A percentile compares a stretch with the other conserved stretches of the same genome.
These are phyloP conservation scores for Punctoribates punctum DNA, from an alignment of 2,888 invertebrate species.

Conservation along the genomic window DNA sequence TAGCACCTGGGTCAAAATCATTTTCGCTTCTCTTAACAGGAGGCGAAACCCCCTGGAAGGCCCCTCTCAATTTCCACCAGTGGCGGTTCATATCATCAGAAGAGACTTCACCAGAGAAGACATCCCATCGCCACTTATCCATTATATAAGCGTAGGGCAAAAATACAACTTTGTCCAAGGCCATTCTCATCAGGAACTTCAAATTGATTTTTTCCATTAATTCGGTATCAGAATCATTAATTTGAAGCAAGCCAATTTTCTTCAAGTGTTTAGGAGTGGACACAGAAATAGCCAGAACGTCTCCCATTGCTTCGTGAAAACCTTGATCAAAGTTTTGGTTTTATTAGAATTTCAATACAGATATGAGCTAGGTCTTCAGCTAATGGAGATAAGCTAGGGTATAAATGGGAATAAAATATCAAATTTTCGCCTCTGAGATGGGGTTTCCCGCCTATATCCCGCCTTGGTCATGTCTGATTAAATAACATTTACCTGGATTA, in stretches of 20 bases:
- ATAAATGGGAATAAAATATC: too few species aligned
- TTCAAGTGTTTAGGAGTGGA: slow-evolving; percentile 63
- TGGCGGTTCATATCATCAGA: slow-evolving; percentile 79
- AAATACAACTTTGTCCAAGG: slow-evolving; percentile 72
- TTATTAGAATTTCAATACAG: too few species aligned
- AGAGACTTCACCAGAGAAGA: slow-evolving; percentile 69
- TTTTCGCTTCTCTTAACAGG: slow-evolving; percentile 67
- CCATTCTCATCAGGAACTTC: slow-evolving; percentile 60
- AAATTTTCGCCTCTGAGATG: too few species aligned
- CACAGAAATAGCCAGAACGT: slow-evolving; percentile 66
- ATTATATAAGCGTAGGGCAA: slow-evolving; percentile 76
- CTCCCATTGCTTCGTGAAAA: slow-evolving; percentile 68
- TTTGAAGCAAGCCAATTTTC: slow-evolving; percentile 63
- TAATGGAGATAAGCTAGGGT: too few species aligned
- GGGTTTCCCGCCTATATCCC: too few species aligned
- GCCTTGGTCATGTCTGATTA: too few species aligned
- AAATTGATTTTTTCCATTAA: slow-evolving; percentile 57
- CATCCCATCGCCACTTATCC: slow-evolving; percentile 81
- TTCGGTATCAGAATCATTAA: slow-evolving; percentile 68
- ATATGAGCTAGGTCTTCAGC: too few species aligned
- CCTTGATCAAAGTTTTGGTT: too few species aligned
- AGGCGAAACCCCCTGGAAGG: slow-evolving; percentile 62
- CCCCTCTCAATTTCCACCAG: slow-evolving; percentile 68
- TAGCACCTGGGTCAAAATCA: slow-evolving; percentile 88
- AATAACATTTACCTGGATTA: slow-evolving; percentile 66